phyloP scores from a whole-genome alignment of 2,888 invertebrate genomes.

The Proisotoma minuta region DNA sequence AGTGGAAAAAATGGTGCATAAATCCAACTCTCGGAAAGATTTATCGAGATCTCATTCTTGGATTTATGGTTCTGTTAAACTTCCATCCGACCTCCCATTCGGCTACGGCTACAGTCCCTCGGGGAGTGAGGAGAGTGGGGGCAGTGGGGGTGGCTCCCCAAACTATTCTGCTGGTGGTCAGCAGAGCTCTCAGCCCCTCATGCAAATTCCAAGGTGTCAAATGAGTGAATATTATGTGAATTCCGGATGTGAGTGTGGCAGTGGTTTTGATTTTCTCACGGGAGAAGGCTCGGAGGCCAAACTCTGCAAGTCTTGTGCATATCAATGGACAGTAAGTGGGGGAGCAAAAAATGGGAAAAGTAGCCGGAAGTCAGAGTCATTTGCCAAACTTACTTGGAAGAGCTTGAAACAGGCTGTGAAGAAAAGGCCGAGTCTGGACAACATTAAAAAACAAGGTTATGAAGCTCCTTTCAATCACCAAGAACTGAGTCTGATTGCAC shows the following conservation, averaged over 20 bases:
- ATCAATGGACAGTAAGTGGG: background rate
- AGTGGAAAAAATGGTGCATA: constrained; percentile 46
- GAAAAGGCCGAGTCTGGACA: constrained; percentile 45
- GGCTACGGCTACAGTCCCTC: constrained; percentile 33
- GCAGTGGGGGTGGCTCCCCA: constrained; percentile 9
- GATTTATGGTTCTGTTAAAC: constrained; percentile 45
- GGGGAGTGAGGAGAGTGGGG: constrained; percentile 16
- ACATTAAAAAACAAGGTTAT: constrained; percentile 27
- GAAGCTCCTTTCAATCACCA: too few species aligned
- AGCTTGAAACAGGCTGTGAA: constrained; percentile 47
- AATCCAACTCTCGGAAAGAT: constrained; percentile 36
- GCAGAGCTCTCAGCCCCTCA: constrained; percentile 22
- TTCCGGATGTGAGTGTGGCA: constrained; percentile 31
- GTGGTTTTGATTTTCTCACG: constrained; percentile 20
- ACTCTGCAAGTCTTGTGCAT: constrained; percentile 19
- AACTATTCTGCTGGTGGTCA: constrained; percentile 19
- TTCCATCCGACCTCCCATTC: constrained; percentile 42
- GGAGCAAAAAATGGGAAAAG: background rate
- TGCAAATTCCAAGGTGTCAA: constrained; percentile 38
- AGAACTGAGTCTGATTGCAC: background rate
- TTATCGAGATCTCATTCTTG: constrained; percentile 44
- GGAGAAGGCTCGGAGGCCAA: background rate
- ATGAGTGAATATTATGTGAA: constrained; percentile 34
- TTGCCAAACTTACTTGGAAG: constrained; percentile 44
- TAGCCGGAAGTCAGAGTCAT: background rate